These are phyloP conservation scores for Microctonus hyperodae DNA, from an alignment of 2,888 invertebrate species.

Conservation along the genomic window DNA sequence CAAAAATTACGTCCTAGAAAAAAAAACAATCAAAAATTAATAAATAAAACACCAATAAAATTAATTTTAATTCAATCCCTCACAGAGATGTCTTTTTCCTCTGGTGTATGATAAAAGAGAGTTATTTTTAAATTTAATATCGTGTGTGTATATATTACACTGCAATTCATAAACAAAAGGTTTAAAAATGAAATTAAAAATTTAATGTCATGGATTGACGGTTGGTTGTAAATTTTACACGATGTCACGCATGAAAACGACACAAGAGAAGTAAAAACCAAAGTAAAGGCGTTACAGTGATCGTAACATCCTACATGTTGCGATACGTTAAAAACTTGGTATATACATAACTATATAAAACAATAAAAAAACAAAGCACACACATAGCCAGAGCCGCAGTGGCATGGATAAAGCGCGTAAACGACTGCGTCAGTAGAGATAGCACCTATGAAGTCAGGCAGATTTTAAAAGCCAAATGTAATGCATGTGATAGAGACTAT, in stretches of 20 bases:
- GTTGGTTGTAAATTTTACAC: conserved; percentile 31
- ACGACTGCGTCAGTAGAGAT: not conserved
- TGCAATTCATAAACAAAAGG: conserved; percentile 20
- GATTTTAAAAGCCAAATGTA: conserved; percentile 22
- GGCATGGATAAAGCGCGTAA: not conserved
- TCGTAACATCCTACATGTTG: conserved; percentile 19
- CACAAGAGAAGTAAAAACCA: conserved; percentile 25
- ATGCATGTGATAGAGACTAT: conserved; percentile 1
- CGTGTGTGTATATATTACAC: too few relatives aligned
- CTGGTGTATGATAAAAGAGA: too few relatives aligned
- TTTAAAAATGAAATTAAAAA: conserved; percentile 42
- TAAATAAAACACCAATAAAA: not conserved
- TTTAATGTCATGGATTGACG: conserved; percentile 41
- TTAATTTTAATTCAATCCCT: not conserved
- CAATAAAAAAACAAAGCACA: conserved; percentile 1
- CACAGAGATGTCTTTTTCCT: too few relatives aligned
- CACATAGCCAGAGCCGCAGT: not conserved
- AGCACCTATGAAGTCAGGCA: conserved; percentile 21
- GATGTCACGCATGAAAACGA: conserved; percentile 22
- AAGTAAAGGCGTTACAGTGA: conserved; percentile 13
- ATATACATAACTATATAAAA: not conserved
- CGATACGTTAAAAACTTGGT: conserved; percentile 14
- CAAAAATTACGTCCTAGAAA: not conserved
- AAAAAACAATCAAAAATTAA: too few relatives aligned
- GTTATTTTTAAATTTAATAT: too few relatives aligned